phyloP scores from a whole-genome alignment of 2,113 vertebrate genomes.

The Athene noctua region DNA sequence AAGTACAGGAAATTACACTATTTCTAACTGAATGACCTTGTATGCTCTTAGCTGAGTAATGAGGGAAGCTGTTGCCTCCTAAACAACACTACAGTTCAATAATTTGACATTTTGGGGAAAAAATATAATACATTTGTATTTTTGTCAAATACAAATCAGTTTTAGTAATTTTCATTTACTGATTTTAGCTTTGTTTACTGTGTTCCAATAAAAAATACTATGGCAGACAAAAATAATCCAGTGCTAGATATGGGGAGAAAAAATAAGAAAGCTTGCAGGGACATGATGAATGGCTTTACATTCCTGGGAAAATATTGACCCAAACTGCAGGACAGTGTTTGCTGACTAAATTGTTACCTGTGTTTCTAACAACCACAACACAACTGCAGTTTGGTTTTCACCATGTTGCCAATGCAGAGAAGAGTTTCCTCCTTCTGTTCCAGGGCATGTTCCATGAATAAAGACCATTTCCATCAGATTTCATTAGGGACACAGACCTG shows the following conservation, averaged over 20 bases:
- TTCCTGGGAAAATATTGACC: not conserved
- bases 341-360: not conserved
- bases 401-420: not conserved
- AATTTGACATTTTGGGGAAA: not conserved
- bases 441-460: not conserved
- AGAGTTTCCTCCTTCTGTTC: not conserved
- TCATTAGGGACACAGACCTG: not conserved
- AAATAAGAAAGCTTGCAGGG: not conserved
- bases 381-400: not conserved
- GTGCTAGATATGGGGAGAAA: not conserved
- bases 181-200: not conserved
- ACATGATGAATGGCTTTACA: not conserved
- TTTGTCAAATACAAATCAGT: not conserved
- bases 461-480: not conserved
- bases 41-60: not conserved
- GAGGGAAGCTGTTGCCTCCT: not conserved
- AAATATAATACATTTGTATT: not conserved
- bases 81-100: not conserved
- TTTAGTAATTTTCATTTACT: not conserved
- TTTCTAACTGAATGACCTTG: not conserved
- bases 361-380: not conserved
- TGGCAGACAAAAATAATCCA: not conserved
- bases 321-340: not conserved
- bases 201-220: not conserved
- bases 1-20: not conserved